Evolutionary conservation across 2,113 vertebrate species (phyloP), one percentile per base, ranked within the genome.

Genomic region (Colius striatus): DNA sequence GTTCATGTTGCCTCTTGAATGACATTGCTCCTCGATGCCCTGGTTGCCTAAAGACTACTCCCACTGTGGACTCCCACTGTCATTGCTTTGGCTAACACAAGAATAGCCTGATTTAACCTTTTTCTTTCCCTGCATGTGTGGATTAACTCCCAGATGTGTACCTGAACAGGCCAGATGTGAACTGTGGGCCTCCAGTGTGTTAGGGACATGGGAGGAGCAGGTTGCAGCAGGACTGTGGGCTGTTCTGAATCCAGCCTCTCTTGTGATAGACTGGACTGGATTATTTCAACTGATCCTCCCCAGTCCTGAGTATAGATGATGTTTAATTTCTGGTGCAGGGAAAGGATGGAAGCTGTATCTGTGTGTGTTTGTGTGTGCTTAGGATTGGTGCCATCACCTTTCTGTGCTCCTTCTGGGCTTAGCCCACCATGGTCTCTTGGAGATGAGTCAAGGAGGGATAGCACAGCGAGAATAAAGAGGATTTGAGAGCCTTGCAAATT

Each of bases 401-500:
- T 58, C 79, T 1, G 0, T 80, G 48, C 68, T 87, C 15, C 15
- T 84, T 43, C 83, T 74, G 25, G 73, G 48, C 65, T 96, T 62
- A 95, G 75, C 67, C 87, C 84, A 85, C 4, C 47, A 4, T 3
- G 19, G 53, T 25, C 13, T 60, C 71, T 34, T 77, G 95, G 79
- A 92, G 87, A 71, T 60, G 90, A 86, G 72, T 90, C 87, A 60
- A 85, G 68, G 58, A 94, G 76, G 71, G 75, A 50, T 14, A 70
- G 63, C 65, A 71, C 41, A 76, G 78, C 0, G 3, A 90, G 79
- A 90, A 87, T 90, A 72, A 95, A 93, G 88, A 95, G 57, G 88
- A 95, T 94, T 75, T 88, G 32, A 80, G 78, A 90, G 72, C 34
- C 92, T 93, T 94, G 93, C 65, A 94, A 81, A 89, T 89, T 72